These are phyloP conservation scores for Heliconius aoede DNA, from an alignment of 2,888 invertebrate species.

Conservation along the genomic window DNA sequence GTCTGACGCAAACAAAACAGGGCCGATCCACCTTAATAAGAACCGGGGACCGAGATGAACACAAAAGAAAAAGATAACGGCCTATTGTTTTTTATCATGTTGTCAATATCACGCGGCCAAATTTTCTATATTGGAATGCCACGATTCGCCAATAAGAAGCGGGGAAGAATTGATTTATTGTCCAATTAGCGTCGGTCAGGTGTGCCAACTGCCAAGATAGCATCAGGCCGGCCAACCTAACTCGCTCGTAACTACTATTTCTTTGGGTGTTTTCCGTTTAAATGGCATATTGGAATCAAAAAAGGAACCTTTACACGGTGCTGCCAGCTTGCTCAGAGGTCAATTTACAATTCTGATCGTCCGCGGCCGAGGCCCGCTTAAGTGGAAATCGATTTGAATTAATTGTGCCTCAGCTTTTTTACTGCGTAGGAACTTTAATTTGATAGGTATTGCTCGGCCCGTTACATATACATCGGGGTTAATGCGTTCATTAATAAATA, in stretches of 20 bases:
- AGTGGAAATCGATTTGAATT: slow-evolving; percentile 82
- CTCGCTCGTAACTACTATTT: slow-evolving; percentile 77
- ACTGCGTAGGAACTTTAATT: slow-evolving; percentile 74
- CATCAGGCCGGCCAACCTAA: slow-evolving; percentile 82
- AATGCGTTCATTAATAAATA: slow-evolving; percentile 39
- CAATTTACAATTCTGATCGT: slow-evolving; percentile 82
- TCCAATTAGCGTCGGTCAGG: slow-evolving; percentile 84
- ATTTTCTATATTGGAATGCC: slow-evolving; percentile 84
- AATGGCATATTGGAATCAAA: slow-evolving; percentile 82
- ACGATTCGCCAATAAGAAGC: slow-evolving; percentile 84
- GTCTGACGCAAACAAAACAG: slow-evolving; percentile 75
- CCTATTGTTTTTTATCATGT: slow-evolving; percentile 83
- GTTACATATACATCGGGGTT: slow-evolving; percentile 51
- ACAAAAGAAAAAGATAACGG: slow-evolving; percentile 83
- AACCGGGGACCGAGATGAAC: slow-evolving; percentile 79
- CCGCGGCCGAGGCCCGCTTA: slow-evolving; percentile 69
- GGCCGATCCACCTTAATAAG: slow-evolving; percentile 78
- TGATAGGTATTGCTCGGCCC: slow-evolving; percentile 64
- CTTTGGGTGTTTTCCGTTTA: slow-evolving; percentile 80
- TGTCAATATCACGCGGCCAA: slow-evolving; percentile 84
- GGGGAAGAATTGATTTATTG: slow-evolving; percentile 84
- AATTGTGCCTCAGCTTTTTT: slow-evolving; percentile 71
- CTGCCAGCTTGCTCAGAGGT: slow-evolving; percentile 73
- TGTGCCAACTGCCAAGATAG: slow-evolving; percentile 84
- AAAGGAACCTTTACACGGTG: slow-evolving; percentile 81